A percentile compares a stretch with the other conserved stretches of the same genome.
Conservation (phyloP, 2,888 invertebrate genomes). For the Gerris lacustris region DNA sequence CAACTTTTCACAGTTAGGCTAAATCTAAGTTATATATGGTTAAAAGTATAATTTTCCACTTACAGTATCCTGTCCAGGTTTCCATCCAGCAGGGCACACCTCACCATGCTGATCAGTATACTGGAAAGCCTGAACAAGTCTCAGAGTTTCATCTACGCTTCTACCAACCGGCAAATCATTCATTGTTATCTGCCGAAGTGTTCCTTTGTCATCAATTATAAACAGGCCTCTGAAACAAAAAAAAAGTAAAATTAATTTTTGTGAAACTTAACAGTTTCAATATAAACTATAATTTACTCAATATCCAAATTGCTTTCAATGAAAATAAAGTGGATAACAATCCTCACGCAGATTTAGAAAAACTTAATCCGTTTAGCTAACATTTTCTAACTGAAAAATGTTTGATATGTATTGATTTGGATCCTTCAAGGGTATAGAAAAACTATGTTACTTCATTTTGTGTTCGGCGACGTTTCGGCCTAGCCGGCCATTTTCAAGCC, state of each 20-base stretch:
- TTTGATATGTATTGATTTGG: no score
- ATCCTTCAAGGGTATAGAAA: no score
- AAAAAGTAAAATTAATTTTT: not conserved
- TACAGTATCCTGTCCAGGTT: conserved; percentile 54
- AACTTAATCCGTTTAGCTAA: no score
- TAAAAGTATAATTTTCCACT: not conserved
- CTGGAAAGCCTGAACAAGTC: conserved; percentile 89
- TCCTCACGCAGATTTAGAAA: no score
- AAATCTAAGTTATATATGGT: no score
- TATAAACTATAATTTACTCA: not conserved
- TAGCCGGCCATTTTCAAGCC: no score
- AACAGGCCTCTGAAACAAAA: conserved; percentile 60
- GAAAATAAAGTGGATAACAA: not conserved
- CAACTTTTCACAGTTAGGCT: no score
- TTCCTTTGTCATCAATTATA: conserved; percentile 80
- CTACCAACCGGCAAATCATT: conserved; percentile 89
- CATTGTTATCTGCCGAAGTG: conserved; percentile 87
- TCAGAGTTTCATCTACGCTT: conserved; percentile 85
- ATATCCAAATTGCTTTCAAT: conserved; percentile 5
- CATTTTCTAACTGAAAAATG: no score
- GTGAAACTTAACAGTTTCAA: not conserved
- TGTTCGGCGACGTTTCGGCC: no score
- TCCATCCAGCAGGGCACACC: conserved; percentile 93
- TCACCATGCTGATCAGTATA: conserved; percentile 85
- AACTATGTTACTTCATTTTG: no score